These are phyloP conservation scores for Chanos chanos DNA, from an alignment of 2,797 vertebrate genomes.

Conservation along the genomic window DNA sequence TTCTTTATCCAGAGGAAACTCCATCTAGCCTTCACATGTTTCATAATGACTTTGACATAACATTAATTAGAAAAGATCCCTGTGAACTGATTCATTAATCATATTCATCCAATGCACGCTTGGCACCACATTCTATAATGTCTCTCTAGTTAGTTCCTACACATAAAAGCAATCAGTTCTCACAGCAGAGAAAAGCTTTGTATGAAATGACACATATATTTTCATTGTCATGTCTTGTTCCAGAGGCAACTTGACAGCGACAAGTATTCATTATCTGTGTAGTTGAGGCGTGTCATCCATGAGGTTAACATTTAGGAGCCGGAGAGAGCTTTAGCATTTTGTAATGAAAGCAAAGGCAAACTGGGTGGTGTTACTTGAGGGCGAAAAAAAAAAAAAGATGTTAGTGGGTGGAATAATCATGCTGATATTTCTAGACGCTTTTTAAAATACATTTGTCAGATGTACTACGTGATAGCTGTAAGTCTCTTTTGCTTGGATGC, in stretches of 20 bases:
- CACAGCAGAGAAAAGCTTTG: slow-evolving; percentile 27
- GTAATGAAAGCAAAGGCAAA: slow-evolving; percentile 16
- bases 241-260: slow-evolving; percentile 34
- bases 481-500: too few species aligned
- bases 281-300: slow-evolving; percentile 43
- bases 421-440: too few species aligned
- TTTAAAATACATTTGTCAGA: too few species aligned
- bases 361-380: slow-evolving; percentile 8
- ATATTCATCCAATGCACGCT: slow-evolving; percentile 52
- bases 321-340: slow-evolving; percentile 26
- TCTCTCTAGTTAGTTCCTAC: slow-evolving; percentile 56
- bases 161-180: slow-evolving; percentile 40
- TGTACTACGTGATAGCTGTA: too few species aligned
- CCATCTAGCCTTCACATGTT: neutral
- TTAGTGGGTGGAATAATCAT: slow-evolving; percentile 7
- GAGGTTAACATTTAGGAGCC: slow-evolving; percentile 40
- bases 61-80: slow-evolving; percentile 55
- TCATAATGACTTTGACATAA: slow-evolving; percentile 39
- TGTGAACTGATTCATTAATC: slow-evolving; percentile 58
- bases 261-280: slow-evolving; percentile 37
- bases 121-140: slow-evolving; percentile 45
- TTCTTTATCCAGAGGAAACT: slow-evolving; percentile 38
- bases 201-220: slow-evolving; percentile 22
- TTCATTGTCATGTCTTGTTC: slow-evolving; percentile 34
- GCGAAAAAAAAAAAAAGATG: neutral